A percentile compares a stretch with the other conserved stretches of the same genome.
Evolutionary conservation across 2,113 vertebrate species (phyloP).

Genomic region (Phrynocephalus versicolor): DNA sequence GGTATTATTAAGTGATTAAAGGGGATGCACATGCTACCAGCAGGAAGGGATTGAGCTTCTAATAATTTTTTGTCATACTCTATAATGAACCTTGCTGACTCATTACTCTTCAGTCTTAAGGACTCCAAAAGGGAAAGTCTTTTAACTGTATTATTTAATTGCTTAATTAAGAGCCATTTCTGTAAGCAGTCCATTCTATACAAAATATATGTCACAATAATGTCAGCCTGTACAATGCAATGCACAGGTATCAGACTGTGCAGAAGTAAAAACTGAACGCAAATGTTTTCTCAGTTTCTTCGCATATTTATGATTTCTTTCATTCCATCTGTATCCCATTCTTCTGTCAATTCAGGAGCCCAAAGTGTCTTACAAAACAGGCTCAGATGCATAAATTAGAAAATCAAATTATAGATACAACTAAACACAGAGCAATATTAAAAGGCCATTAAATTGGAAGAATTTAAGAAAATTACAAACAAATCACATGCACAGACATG

Average conservation of each 20-base stretch:
- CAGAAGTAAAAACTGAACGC: slow-evolving; percentile 19
- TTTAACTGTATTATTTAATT: slow-evolving; percentile 49
- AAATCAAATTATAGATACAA: too few species aligned
- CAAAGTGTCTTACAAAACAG: too few species aligned
- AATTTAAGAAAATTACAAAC: too few species aligned
- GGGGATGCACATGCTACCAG: slow-evolving; percentile 21
- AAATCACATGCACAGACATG: too few species aligned
- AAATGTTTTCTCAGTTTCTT: neutral
- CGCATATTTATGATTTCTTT: neutral
- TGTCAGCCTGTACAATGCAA: neutral
- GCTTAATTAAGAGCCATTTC: slow-evolving; percentile 33
- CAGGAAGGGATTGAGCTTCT: slow-evolving; percentile 40
- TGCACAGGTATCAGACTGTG: slow-evolving; percentile 11
- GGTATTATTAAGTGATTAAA: too few species aligned
- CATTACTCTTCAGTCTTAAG: slow-evolving; percentile 59
- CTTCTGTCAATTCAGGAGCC: too few species aligned
- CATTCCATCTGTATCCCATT: too few species aligned
- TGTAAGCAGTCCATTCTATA: neutral
- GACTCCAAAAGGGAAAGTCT: slow-evolving; percentile 18
- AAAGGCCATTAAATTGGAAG: too few species aligned
- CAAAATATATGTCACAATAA: slow-evolving; percentile 21
- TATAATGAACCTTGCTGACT: slow-evolving; percentile 32
- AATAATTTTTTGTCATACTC: slow-evolving; percentile 50
- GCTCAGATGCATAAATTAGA: too few species aligned
- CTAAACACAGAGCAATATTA: too few species aligned